Conservation (phyloP, 2,113 vertebrate genomes). For the Scomber scombrus region DNA sequence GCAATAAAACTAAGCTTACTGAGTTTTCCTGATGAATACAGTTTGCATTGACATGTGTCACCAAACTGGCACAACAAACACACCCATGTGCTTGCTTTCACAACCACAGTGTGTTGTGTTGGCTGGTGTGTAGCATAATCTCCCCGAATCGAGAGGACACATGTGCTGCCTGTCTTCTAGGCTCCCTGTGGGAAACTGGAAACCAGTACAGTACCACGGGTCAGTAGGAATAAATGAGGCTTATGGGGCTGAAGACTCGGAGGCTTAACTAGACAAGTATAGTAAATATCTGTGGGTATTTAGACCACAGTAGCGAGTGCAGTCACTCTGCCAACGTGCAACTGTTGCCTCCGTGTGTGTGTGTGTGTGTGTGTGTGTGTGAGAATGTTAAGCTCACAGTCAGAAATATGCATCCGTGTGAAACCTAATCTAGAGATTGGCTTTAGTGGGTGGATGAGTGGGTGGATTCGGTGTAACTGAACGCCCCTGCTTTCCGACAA, state of each 20-base stretch:
- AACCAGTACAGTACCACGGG: conserved; percentile 54
- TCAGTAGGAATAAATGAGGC: conserved; percentile 66
- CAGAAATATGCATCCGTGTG: conserved; percentile 45
- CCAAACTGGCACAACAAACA: conserved; percentile 21
- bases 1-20: conserved; percentile 32
- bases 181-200: conserved; percentile 62
- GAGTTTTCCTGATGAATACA: conserved; percentile 50
- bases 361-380: conserved; percentile 8
- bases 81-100: conserved; percentile 7
- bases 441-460: conserved; percentile 34
- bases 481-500: conserved; percentile 10
- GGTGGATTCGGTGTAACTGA: conserved; percentile 44
- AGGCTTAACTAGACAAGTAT: conserved; percentile 63
- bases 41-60: conserved; percentile 41
- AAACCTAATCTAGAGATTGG: conserved; percentile 44
- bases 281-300: conserved; percentile 68
- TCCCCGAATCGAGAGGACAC: conserved; percentile 45
- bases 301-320: conserved; percentile 41
- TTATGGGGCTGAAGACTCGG: conserved; percentile 49
- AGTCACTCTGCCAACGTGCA: conserved; percentile 22
- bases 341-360: conserved; percentile 36
- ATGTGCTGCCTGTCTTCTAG: conserved; percentile 39
- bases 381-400: conserved; percentile 10
- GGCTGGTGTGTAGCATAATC: conserved; percentile 21
- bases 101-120: conserved; percentile 19